Evolutionary conservation across 2,888 invertebrate species (phyloP), one percentile per base, ranked within the genome.

Genomic region (Agrilus cyanescens): DNA sequence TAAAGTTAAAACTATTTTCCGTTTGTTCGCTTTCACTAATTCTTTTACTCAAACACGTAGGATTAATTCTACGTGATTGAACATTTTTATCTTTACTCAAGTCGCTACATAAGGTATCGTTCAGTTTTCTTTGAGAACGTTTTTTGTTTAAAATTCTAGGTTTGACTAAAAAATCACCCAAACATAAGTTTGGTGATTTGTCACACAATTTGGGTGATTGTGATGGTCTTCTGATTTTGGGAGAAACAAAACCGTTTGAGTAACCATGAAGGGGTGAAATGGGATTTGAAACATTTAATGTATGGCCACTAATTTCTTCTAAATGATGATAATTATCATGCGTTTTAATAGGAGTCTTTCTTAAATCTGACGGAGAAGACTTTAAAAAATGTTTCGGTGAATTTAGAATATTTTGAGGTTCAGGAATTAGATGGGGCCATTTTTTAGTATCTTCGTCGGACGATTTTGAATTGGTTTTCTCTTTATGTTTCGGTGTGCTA

Each of bases 11-110:
- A 50, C 58, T 58, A 49, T 60, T 62, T n/a, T 52, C 52, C 12
- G 48, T 33, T 14, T 15, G 45, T 25, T 25, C 25, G 4, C 3
- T 25, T 25, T 25, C 25, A 10, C 10, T 25, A 25, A 10, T 8
- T 25, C 10, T 52, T 18, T 52, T 41, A n/a, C 66, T 67, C 0
- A 65, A 45, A 46, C 51, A 56, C 12, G 74, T 76, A 0, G 76
- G 76, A 47, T 75, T 76, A 2, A 76, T 75, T 46, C 75, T 58
- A n/a, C 51, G 41, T 0, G 64, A 51, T 46, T 62, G 62, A 16
- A 68, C 36, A 29, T 35, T 45, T 37, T 50, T 45, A 33, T 41
- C 48, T 38, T 48, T 45, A 38, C 38, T 43, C 41, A 42, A 38
- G 31, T 10, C 6, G 6, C 29, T 12, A 12, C 30, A 29, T 31